Conservation (phyloP, 1,140 invertebrate species). For the Potamilus streckersoni region DNA sequence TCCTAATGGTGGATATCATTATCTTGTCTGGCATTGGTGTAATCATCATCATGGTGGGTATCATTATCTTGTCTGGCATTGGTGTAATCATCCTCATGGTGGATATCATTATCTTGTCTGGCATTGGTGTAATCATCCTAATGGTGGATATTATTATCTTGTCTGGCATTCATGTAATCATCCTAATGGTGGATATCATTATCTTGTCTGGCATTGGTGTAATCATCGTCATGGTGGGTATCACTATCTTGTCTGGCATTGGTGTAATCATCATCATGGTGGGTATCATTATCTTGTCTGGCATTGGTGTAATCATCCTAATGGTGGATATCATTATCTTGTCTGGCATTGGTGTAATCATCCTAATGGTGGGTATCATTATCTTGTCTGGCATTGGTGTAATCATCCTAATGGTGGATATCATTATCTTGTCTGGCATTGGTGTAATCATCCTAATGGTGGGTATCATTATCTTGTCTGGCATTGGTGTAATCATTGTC, state of each 20-base stretch:
- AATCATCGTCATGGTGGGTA: conserved; percentile 66
- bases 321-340: conserved; percentile 69
- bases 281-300: conserved; percentile 65
- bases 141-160: conserved; percentile 69
- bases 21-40: conserved; percentile 64
- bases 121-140: conserved; percentile 61
- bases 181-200: conserved; percentile 68
- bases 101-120: conserved; percentile 65
- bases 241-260: conserved; percentile 65
- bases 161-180: conserved; percentile 62
- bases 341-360: conserved; percentile 62
- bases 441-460: conserved; percentile 65
- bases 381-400: conserved; percentile 64
- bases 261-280: conserved; percentile 65
- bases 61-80: conserved; percentile 65
- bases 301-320: conserved; percentile 61
- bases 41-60: conserved; percentile 66
- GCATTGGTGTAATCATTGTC: conserved; percentile 61
- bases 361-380: conserved; percentile 68
- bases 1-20: conserved; percentile 68
- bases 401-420: conserved; percentile 66
- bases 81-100: conserved; percentile 65
- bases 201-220: conserved; percentile 64
- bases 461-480: conserved; percentile 65
- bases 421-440: conserved; percentile 65